A percentile compares a stretch with the other conserved stretches of the same genome.
phyloP scores from a whole-genome alignment of 1,140 invertebrate species.

The Araneus ventricosus region DNA sequence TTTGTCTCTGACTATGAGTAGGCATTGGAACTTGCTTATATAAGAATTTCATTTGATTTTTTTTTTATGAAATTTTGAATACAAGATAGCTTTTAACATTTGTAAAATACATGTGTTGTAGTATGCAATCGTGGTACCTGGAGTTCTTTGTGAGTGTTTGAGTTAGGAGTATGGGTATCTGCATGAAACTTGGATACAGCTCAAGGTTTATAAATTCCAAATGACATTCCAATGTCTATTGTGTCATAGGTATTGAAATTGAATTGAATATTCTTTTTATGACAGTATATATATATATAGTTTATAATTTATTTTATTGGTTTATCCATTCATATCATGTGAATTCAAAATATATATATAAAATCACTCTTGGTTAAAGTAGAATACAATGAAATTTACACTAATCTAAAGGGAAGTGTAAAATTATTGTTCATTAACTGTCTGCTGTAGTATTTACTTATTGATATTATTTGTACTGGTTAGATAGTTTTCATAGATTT shows the following conservation, averaged over 20 bases:
- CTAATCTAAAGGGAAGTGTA: not conserved
- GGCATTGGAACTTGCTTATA: too few species aligned
- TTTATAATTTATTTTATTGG: not conserved
- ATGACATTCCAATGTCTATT: slow-evolving; percentile 9
- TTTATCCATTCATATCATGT: not conserved
- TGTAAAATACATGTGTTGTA: too few species aligned
- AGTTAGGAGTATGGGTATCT: too few species aligned
- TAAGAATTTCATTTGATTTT: not conserved
- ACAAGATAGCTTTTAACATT: too few species aligned
- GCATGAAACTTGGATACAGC: not conserved
- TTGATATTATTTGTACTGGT: not conserved
- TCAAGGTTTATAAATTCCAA: slow-evolving; percentile 5
- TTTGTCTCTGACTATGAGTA: too few species aligned
- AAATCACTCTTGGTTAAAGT: too few species aligned
- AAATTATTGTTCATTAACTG: not conserved
- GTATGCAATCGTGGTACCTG: too few species aligned
- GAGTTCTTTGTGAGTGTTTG: too few species aligned
- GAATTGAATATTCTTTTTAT: not conserved
- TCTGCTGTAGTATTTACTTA: not conserved
- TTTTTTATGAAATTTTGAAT: not conserved
- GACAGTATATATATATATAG: not conserved
- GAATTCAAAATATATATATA: not conserved
- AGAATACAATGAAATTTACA: too few species aligned
- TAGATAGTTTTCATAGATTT: not conserved
- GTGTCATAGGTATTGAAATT: not conserved